A percentile compares a stretch with the other conserved stretches of the same genome.
phyloP scores from a whole-genome alignment of 2,113 vertebrate species.

The Urocitellus parryii region DNA sequence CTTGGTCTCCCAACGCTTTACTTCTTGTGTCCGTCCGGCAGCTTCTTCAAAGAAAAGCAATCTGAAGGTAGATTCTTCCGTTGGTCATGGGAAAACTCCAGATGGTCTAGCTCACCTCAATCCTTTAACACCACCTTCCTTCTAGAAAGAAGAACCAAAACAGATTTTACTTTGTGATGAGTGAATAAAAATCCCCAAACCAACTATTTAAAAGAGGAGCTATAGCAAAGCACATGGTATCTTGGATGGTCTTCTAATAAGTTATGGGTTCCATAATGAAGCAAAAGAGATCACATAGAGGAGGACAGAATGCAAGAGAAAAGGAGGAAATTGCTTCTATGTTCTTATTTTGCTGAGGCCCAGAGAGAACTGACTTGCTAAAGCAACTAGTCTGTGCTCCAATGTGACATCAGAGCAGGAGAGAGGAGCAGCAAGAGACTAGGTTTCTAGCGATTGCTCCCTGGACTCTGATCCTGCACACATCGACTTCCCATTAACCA shows the following conservation, averaged over 20 bases:
- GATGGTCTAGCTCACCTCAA: not conserved
- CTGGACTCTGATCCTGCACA: too few relatives aligned
- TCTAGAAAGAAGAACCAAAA: not conserved
- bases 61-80: not conserved
- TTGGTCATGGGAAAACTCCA: not conserved
- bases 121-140: not conserved
- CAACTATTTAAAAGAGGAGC: not conserved
- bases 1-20: not conserved
- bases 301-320: not conserved
- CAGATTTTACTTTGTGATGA: not conserved
- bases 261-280: too few relatives aligned
- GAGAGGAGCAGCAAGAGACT: too few relatives aligned
- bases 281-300: not conserved
- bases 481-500: too few relatives aligned
- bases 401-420: not conserved
- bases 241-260: not conserved
- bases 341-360: not conserved
- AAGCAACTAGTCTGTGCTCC: not conserved
- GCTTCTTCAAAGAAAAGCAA: constrained; percentile 19
- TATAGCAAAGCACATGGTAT: not conserved
- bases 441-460: not conserved
- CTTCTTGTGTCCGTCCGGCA: not conserved
- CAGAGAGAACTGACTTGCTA: not conserved
- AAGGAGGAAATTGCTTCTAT: not conserved
- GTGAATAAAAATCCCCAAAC: not conserved